Base-by-base conservation (phyloP, 2,113 vertebrate species). In the Clarias batrachus region DNA sequence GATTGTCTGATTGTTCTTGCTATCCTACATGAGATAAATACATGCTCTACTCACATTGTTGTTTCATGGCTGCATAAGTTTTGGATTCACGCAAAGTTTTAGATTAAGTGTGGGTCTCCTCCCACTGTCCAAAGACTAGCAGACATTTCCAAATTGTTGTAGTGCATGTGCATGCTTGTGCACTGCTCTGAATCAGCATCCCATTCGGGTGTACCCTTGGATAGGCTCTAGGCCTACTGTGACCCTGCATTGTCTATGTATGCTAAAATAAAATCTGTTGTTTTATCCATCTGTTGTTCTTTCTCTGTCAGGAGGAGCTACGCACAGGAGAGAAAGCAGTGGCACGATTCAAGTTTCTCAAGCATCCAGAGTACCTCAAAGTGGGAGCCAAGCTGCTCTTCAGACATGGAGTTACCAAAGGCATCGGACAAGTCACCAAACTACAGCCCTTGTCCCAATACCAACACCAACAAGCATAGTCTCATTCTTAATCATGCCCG, bases 321-420 rank as follows among this genome's bases (percentile, higher is more conserved):
- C 95, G 97, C 85, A 99, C 98, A 0, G 97, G 97, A 8, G 98
- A 99, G 94, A 99, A 99, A 92, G 98, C 97, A 13, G 97, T 97
- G 1, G 98, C 99, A n/a, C 92, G 95, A 74, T 99, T 99, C 93
- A 97, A 94, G 90, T 99, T 99, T 95, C 96, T 99, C 93, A 99
- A 99, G 88, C 97, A 99, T 89, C 98, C 98, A 0, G 98, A 99
- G 88, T 99, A 99, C 93, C 94, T 99, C 93, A 99, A 99, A 93
- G 95, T 97, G 0, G 98, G 98, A 23, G 97, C 98, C 83, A 99
- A 99, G 92, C 94, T 99, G 89, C 96, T 99, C 82, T 99, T 99
- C 93, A 95, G 98, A 90, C 96, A 99, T 93, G 97, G 98, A 30
- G 96, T 97, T 60, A 99, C 98, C 90, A 99, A 99, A 94, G 98